phyloP scores from a whole-genome alignment of 2,113 vertebrate species.

The Elephantulus edwardii region DNA sequence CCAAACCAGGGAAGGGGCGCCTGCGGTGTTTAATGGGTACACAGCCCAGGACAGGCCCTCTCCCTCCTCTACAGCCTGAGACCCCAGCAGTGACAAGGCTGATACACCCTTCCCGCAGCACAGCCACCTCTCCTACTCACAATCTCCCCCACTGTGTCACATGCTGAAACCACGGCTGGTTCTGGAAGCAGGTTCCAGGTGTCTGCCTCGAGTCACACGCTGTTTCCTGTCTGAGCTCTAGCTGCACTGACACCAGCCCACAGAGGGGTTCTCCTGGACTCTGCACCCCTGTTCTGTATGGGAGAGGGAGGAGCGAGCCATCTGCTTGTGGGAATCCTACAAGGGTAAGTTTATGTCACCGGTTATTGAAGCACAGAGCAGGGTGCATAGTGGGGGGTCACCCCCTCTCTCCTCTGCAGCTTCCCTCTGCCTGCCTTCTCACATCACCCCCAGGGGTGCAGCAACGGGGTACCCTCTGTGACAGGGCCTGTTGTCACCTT shows the following conservation, averaged over 20 bases:
- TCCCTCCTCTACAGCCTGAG: accelerated
- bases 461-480: not conserved
- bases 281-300: not conserved
- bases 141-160: accelerated
- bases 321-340: not conserved
- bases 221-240: not conserved
- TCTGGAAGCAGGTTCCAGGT: not conserved
- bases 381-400: not conserved
- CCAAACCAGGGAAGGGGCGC: not conserved
- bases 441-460: not conserved
- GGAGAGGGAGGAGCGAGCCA: not conserved
- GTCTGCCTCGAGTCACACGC: not conserved
- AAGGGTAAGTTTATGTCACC: not conserved
- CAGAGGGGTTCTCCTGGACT: accelerated
- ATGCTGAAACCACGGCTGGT: accelerated
- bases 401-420: accelerated
- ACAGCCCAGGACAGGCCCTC: not conserved
- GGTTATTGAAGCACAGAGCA: not conserved
- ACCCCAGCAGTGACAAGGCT: accelerated
- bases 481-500: not conserved
- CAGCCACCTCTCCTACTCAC: accelerated
- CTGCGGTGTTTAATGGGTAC: not conserved
- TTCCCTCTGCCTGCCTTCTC: accelerated
- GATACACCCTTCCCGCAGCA: not conserved
- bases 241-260: not conserved